Conservation (phyloP, 2,113 vertebrate species). For the Indicator maculatus region DNA sequence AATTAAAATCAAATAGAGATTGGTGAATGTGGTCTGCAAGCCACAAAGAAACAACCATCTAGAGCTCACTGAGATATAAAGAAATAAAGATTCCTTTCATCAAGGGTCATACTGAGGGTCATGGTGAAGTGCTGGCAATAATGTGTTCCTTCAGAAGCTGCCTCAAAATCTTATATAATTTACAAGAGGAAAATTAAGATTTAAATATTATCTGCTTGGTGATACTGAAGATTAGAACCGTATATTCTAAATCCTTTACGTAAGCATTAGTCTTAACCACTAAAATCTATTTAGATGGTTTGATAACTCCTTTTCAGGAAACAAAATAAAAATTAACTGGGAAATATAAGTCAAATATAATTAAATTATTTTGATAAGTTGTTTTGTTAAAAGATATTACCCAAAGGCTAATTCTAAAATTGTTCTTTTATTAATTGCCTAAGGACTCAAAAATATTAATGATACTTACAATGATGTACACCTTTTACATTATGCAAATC, state of each 20-base stretch:
- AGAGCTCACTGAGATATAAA: background rate
- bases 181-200: slow-evolving; percentile 2
- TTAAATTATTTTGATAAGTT: slow-evolving; percentile 58
- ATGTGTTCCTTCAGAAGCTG: slow-evolving; percentile 1
- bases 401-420: slow-evolving; percentile 61
- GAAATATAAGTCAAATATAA: slow-evolving; percentile 45
- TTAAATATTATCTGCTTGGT: background rate
- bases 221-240: background rate
- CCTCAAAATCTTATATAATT: background rate
- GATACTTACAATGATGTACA: slow-evolving; percentile 53
- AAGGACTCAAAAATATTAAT: slow-evolving; percentile 65
- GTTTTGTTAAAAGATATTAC: slow-evolving; percentile 34
- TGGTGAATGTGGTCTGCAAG: background rate
- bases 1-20: background rate
- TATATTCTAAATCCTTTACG: background rate
- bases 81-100: background rate
- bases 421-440: slow-evolving; percentile 66
- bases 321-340: background rate
- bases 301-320: slow-evolving; percentile 16
- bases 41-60: background rate
- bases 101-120: background rate
- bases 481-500: slow-evolving; percentile 62
- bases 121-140: background rate
- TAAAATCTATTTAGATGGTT: background rate
- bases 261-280: background rate